A percentile compares a stretch with the other conserved stretches of the same genome.
These are phyloP conservation scores for Sebastes taczanowskii DNA, from an alignment of 2,797 vertebrate species.

Conservation along the genomic window DNA sequence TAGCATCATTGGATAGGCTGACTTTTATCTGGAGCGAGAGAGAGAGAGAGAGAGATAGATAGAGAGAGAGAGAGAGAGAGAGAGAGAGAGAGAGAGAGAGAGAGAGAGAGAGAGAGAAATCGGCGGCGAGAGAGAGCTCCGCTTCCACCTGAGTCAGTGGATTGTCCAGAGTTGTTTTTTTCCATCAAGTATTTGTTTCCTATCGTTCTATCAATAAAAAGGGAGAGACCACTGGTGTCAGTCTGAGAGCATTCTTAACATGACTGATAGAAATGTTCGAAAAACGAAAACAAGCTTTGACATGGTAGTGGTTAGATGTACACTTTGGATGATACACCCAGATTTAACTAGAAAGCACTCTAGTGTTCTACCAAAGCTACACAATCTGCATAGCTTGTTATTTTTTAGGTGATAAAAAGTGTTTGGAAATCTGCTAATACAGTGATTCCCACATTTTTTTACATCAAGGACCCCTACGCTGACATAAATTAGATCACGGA, in stretches of 20 bases:
- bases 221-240: neutral
- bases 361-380: neutral
- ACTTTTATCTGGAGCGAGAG: slow-evolving; percentile 29
- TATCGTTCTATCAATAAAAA: slow-evolving; percentile 22
- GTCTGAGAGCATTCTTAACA: neutral
- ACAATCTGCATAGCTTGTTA: neutral
- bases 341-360: neutral
- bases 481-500: no score
- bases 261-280: neutral
- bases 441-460: no score
- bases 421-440: neutral
- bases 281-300: neutral
- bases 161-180: slow-evolving; percentile 1
- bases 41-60: neutral
- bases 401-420: neutral
- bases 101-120: neutral
- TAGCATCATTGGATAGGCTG: slow-evolving; percentile 17
- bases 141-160: slow-evolving; percentile 23
- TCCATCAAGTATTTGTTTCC: slow-evolving; percentile 6
- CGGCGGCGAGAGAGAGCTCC: neutral
- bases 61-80: neutral
- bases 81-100: no score
- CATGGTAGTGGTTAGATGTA: neutral
- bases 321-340: neutral
- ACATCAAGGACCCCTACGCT: no score